Base-by-base conservation (phyloP, 1,140 invertebrate species). In the Drosophila virilis region DNA sequence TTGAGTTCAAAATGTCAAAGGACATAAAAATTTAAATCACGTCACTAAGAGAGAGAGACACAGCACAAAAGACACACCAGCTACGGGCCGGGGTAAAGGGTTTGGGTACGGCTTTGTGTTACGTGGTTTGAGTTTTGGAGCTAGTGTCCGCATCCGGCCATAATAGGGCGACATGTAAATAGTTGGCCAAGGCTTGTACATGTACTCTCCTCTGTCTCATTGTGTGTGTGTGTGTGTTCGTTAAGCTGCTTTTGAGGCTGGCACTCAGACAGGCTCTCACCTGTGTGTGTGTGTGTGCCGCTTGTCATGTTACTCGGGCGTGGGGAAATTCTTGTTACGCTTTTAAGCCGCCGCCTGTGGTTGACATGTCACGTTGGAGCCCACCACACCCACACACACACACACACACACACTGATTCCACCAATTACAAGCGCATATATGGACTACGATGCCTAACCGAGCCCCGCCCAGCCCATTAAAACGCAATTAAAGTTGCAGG, bases 1-100 rank as follows among this genome's bases (percentile, higher is more conserved):
- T 28, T 28, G 40, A 68, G 65, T 45, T 68, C 50, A 74, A 74
- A 66, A 67, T 89, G 75, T 75, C 80, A 84, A 88, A 89, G 77
- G 70, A 76, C 80, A 89, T 84, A 70, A 57, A 89, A 88, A 80
- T 88, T 88, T 88, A 84, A 88, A 88, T 88, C 77, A 84, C 84
- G 85, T 84, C 80, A 89, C 74, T 88, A 89, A 80, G 77, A 43
- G 43, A 33, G 51, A 32, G 22, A 22, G 22, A 22, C 22, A 55
- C 46, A 33, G 51, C 80, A 79, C 68, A 77, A 77, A 86, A 68
- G 76, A 51, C 38, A 57, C 65, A 71, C 43, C 65, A 42, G 71
- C 64, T 65, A 57, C 13, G 46, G 38, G 33, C n/a, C 15, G 1
- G 6, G 22, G 42, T n/a, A 7, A n/a, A 22, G 40, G 8, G 5